A percentile compares a stretch with the other conserved stretches of the same genome.
Conservation (phyloP, 2,113 vertebrate species). For the Rissa tridactyla region DNA sequence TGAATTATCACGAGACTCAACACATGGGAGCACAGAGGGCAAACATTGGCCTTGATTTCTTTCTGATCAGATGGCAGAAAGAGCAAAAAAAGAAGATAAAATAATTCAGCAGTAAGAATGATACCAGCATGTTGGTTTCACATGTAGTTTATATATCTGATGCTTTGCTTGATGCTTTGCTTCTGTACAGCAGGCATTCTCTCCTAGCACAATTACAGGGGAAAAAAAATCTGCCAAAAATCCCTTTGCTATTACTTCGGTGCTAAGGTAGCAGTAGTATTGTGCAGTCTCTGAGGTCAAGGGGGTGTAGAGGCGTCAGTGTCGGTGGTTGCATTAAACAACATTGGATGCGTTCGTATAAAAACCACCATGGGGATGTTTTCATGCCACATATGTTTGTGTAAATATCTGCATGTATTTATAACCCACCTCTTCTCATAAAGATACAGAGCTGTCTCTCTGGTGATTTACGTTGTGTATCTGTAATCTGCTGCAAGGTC, state of each 20-base stretch:
- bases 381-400: neutral
- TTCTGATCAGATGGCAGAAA: neutral
- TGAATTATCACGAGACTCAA: neutral
- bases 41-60: neutral
- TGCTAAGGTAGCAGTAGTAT: fast-evolving
- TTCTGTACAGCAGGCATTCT: neutral
- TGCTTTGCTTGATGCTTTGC: neutral
- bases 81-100: fast-evolving
- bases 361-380: neutral
- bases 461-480: constrained; percentile 2
- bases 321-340: neutral
- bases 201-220: neutral
- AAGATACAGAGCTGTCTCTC: constrained; percentile 10
- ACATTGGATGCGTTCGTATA: neutral
- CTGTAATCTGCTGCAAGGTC: constrained; percentile 37
- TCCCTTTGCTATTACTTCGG: neutral
- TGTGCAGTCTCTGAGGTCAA: neutral
- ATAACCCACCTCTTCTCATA: constrained; percentile 1
- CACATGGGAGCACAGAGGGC: neutral
- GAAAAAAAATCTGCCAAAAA: neutral
- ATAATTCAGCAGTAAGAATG: neutral
- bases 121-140: neutral
- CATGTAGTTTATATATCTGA: neutral
- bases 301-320: neutral
- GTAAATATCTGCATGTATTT: constrained; percentile 20